Evolutionary conservation across 2,888 invertebrate genomes (phyloP).

Genomic region (Drosophila neutralis): DNA sequence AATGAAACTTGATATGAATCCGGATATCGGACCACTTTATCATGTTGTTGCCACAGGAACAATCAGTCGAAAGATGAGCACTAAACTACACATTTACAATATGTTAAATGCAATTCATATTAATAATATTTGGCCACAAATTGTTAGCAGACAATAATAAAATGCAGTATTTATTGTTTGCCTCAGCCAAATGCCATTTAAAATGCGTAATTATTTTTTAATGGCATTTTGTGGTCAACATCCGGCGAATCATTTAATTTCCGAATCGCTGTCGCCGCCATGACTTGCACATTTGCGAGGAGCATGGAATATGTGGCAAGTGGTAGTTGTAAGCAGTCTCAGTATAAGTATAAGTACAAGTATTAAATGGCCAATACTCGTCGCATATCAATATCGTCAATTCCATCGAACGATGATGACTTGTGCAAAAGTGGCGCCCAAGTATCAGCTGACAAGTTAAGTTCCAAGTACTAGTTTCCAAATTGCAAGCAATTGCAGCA

Average conservation of each 20-base stretch:
- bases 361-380: conserved; percentile 54
- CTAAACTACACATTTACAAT: background rate
- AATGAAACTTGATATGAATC: background rate
- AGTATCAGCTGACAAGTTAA: conserved; percentile 53
- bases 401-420: conserved; percentile 65
- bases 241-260: conserved; percentile 63
- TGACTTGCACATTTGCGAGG: conserved; percentile 38
- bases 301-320: background rate
- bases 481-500: conserved; percentile 78
- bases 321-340: background rate
- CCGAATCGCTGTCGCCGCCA: conserved; percentile 45
- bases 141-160: conserved; percentile 45
- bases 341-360: background rate
- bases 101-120: background rate
- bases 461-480: conserved; percentile 24
- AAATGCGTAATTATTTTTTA: conserved; percentile 80
- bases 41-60: too few species aligned
- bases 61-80: too few species aligned
- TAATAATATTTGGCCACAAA: background rate
- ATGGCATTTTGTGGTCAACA: conserved; percentile 79
- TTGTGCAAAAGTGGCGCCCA: conserved; percentile 68
- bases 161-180: conserved; percentile 57
- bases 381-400: conserved; percentile 64
- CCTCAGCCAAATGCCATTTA: conserved; percentile 74
- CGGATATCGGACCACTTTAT: background rate